Evolutionary conservation across 2,113 vertebrate genomes (phyloP).

Genomic region (Ardeotis arabs): DNA sequence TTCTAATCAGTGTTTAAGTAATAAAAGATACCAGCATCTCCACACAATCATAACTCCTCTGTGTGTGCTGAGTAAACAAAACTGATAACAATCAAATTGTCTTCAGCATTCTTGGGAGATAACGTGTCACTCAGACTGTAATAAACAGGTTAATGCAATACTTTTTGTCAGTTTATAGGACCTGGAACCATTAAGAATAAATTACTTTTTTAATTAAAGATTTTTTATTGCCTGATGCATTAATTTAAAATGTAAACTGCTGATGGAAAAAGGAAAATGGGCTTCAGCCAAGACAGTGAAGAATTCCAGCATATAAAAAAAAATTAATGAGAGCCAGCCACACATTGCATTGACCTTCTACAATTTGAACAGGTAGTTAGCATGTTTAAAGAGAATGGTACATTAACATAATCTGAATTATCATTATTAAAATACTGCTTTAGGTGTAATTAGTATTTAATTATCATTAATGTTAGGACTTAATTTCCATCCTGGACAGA

Average conservation of each 20-base stretch:
- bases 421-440: slow-evolving; percentile 58
- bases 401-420: slow-evolving; percentile 64
- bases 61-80: slow-evolving; percentile 6
- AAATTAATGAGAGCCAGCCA: slow-evolving; percentile 1
- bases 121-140: background rate
- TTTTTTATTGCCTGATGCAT: slow-evolving; percentile 49
- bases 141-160: background rate
- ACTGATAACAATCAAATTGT: background rate
- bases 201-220: slow-evolving; percentile 69
- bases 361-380: slow-evolving; percentile 27
- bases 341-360: slow-evolving; percentile 14
- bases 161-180: slow-evolving; percentile 3
- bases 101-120: background rate
- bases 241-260: slow-evolving; percentile 61
- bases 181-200: slow-evolving; percentile 28
- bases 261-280: slow-evolving; percentile 55
- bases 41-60: background rate
- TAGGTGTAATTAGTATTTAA: slow-evolving; percentile 62
- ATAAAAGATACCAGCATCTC: background rate
- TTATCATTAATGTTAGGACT: slow-evolving; percentile 23
- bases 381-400: slow-evolving; percentile 46
- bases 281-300: slow-evolving; percentile 20
- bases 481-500: slow-evolving; percentile 4
- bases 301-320: background rate
- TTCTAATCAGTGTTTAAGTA: background rate